These are phyloP conservation scores for Clivina fossor DNA, from an alignment of 2,888 invertebrate genomes.

Conservation along the genomic window DNA sequence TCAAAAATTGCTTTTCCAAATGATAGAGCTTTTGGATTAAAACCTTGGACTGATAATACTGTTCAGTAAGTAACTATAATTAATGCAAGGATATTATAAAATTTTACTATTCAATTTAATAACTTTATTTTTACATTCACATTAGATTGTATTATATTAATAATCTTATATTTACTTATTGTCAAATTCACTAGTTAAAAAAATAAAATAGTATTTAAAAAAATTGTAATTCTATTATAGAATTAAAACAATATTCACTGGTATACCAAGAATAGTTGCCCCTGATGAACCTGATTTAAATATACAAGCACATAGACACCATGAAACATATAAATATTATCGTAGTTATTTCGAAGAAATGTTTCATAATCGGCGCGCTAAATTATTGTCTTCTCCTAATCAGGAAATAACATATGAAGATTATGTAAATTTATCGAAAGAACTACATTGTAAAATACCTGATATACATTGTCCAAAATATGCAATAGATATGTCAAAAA, in stretches of 20 bases:
- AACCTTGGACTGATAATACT: conserved; percentile 46
- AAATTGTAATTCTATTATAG: conserved; percentile 42
- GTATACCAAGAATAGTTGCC: conserved; percentile 42
- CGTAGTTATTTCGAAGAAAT: conserved; percentile 40
- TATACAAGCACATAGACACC: conserved; percentile 32
- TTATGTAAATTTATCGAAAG: not conserved
- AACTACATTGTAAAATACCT: not conserved
- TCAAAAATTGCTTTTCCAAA: conserved; percentile 51
- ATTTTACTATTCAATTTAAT: too few species aligned
- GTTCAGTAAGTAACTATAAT: too few species aligned
- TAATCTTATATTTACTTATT: too few species aligned
- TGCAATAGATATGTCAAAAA: not conserved
- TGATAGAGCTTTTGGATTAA: conserved; percentile 45
- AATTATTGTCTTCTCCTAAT: not conserved
- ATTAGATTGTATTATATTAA: too few species aligned
- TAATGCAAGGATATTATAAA: too few species aligned
- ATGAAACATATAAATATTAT: conserved; percentile 24
- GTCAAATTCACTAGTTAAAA: too few species aligned
- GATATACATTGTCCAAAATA: too few species aligned
- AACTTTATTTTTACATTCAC: too few species aligned
- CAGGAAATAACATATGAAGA: not conserved
- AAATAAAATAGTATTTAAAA: too few species aligned
- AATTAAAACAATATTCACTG: conserved; percentile 48
- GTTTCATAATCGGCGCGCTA: not conserved
- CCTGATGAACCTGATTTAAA: conserved; percentile 41